Evolutionary conservation across 2,113 vertebrate genomes (phyloP), one percentile per base, ranked within the genome.

Genomic region (Apodemus speciosus): DNA sequence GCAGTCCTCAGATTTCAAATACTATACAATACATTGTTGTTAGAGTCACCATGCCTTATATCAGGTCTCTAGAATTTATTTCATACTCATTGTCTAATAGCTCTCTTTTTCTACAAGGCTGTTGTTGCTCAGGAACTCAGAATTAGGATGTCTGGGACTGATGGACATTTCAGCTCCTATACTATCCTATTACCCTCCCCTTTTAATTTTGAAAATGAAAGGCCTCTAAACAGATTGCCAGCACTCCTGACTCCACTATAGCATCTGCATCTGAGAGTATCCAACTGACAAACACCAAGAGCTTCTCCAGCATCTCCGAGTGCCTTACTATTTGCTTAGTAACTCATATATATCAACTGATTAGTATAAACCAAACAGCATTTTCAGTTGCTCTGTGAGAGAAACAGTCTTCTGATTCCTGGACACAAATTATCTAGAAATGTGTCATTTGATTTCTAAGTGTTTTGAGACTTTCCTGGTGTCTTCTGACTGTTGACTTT

Each of bases 371-470:
- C 32, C 79, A 92, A 95, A 88, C 71, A 40, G 32, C 32, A 85
- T 38, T 76, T 58, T 7, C 73, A 87, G 43, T 18, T 92, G 64
- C 16, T 89, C 66, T 30, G 51, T 72, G 72, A 90, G 80, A 85
- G 89, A 62, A 90, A 30, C 20, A 87, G 89, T 30, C 40, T 79
- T 30, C 56, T n/a, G 4, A 72, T 30, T 46, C 46, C 25, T 62
- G 15, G 51, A 43, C 25, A 85, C 15, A 13, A 77, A 60, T 35
- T 93, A 71, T 43, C 51, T 71, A 68, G 51, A 84, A 79, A 66
- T 73, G 4, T 90, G n/a, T 87, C 51, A 75, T 69, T 51, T 93
- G 43, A 83, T 92, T 95, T 92, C 27, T 46, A 90, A 90, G 56
- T 77, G 15, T 68, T 77, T 77, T 1, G 14, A 79, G 38, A 68